Evolutionary conservation across 2,888 invertebrate genomes (phyloP).

Genomic region (Synergus japonicus): DNA sequence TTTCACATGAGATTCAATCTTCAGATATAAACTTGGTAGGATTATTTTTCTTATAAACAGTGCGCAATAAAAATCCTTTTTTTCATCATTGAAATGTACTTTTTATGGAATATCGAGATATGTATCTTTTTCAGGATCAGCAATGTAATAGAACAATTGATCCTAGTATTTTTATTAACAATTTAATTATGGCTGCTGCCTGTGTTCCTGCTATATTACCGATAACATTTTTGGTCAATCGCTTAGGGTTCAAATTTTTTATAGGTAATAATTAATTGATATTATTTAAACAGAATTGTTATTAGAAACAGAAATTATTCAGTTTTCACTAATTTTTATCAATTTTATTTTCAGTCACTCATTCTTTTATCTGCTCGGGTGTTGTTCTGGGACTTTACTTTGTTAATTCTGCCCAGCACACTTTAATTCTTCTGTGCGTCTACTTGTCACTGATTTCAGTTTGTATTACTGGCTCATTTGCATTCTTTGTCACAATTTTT

Average conservation of each 20-base stretch:
- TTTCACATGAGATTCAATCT: constrained; percentile 1
- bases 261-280: constrained; percentile 3
- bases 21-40: background rate
- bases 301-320: background rate
- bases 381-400: constrained; percentile 13
- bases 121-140: background rate
- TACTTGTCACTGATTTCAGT: constrained; percentile 19
- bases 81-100: background rate
- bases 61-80: background rate
- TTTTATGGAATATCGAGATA: background rate
- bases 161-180: constrained; percentile 11
- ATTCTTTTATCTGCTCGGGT: constrained; percentile 8
- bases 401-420: constrained; percentile 6
- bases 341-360: background rate
- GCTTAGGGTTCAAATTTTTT: constrained; percentile 20
- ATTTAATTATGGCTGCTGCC: background rate
- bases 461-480: constrained; percentile 3
- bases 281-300: background rate
- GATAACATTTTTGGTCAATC: background rate
- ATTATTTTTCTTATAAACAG: background rate
- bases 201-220: constrained; percentile 16
- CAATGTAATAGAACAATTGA: constrained; percentile 5
- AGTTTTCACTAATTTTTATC: too few species aligned
- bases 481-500: constrained; percentile 16
- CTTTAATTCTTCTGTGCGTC: constrained; percentile 22